Evolutionary conservation across 2,113 vertebrate species (phyloP).

Genomic region (Rhinopomastus cyanomelas): DNA sequence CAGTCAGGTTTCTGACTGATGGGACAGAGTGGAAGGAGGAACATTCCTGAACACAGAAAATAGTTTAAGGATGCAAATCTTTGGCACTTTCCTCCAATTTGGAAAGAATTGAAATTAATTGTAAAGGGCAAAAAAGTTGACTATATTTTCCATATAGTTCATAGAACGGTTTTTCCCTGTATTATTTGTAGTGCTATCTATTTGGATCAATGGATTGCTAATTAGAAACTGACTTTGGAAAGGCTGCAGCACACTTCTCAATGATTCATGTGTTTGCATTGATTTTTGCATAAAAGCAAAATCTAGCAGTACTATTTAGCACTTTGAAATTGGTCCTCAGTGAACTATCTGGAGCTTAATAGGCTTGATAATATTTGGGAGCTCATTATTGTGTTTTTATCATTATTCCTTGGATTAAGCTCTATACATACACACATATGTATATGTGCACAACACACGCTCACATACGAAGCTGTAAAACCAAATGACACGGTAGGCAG

Average conservation of each 20-base stretch:
- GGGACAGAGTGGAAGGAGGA: background rate
- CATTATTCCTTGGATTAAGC: slow-evolving; percentile 71
- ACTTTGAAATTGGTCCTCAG: slow-evolving; percentile 77
- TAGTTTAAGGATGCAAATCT: background rate
- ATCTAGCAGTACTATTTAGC: slow-evolving; percentile 73
- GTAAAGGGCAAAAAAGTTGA: slow-evolving; percentile 26
- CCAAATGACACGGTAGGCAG: slow-evolving; percentile 59
- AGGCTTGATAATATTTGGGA: slow-evolving; percentile 74
- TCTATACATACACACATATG: slow-evolving; percentile 48
- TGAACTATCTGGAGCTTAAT: slow-evolving; percentile 75
- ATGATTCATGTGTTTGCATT: slow-evolving; percentile 78
- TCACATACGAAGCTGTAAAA: slow-evolving; percentile 50
- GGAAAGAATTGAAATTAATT: slow-evolving; percentile 39
- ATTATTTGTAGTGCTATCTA: slow-evolving; percentile 58
- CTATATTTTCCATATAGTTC: slow-evolving; percentile 18
- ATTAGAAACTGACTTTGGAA: slow-evolving; percentile 75
- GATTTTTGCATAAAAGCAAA: slow-evolving; percentile 77
- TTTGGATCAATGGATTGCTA: slow-evolving; percentile 73
- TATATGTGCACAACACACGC: slow-evolving; percentile 41
- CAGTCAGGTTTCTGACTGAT: background rate
- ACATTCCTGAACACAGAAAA: background rate
- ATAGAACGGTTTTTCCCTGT: background rate
- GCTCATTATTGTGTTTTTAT: slow-evolving; percentile 71
- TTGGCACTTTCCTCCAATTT: background rate
- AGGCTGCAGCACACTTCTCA: slow-evolving; percentile 52